These are phyloP conservation scores for Pollenia griseotomentosa DNA, from an alignment of 2,888 invertebrate genomes.

Conservation along the genomic window DNA sequence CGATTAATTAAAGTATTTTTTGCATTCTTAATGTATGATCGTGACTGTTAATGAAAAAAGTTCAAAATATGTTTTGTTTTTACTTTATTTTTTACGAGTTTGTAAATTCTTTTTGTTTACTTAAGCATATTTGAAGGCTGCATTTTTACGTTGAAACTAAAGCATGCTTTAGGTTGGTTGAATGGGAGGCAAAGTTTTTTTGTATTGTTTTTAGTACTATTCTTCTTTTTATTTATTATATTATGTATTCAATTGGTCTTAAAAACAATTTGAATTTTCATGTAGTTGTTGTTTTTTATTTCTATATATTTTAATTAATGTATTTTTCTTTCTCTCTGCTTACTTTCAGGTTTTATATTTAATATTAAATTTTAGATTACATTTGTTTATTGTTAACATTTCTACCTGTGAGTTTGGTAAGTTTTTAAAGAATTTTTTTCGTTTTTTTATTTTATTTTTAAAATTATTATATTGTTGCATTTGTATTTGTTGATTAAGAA, in stretches of 20 bases:
- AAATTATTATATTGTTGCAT: background rate
- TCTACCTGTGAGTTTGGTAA: conserved; percentile 71
- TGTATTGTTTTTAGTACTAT: background rate
- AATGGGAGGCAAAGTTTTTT: background rate
- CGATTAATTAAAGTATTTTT: too few relatives aligned
- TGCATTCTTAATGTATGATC: conserved; percentile 45
- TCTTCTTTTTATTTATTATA: conserved; percentile 11
- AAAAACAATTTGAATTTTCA: background rate
- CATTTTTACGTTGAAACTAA: conserved; percentile 5
- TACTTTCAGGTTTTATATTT: conserved; percentile 64
- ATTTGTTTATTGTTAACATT: conserved; percentile 63
- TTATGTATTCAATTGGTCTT: background rate
- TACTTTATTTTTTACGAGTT: background rate
- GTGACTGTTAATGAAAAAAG: conserved; percentile 23
- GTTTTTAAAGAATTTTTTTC: conserved; percentile 18
- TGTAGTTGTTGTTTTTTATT: background rate
- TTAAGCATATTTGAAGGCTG: conserved; percentile 51
- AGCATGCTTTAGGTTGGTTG: conserved; percentile 5
- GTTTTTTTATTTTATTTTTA: background rate
- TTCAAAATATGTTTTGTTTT: too few relatives aligned
- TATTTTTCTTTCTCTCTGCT: conserved; percentile 32
- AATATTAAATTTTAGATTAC: conserved; percentile 53
- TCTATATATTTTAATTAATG: conserved; percentile 28
- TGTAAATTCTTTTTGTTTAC: conserved; percentile 10
- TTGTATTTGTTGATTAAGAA: too few relatives aligned